Conservation (phyloP, 2,888 invertebrate genomes). For the Hololepta plana region DNA sequence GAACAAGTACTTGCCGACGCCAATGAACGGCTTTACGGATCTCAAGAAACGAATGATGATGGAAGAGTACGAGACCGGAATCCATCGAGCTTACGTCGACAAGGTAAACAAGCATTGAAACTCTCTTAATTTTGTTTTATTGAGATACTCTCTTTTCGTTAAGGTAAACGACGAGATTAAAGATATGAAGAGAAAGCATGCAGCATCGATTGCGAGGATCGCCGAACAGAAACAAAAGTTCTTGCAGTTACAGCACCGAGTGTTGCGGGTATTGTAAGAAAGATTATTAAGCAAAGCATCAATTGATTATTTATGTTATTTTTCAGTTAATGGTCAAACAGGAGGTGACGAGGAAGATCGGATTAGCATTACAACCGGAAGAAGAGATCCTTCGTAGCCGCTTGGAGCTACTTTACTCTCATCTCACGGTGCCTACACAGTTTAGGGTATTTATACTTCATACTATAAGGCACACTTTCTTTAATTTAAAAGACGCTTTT, state of each 20-base stretch:
- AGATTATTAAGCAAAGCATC: neutral
- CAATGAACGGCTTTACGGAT: conserved; percentile 79
- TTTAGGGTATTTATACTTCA: conserved; percentile 49
- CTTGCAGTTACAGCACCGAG: conserved; percentile 64
- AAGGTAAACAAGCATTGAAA: too few relatives aligned
- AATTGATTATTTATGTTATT: conserved; percentile 7
- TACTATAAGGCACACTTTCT: neutral
- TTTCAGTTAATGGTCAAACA: conserved; percentile 68
- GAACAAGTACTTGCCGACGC: conserved; percentile 76
- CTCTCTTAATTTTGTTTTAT: too few relatives aligned
- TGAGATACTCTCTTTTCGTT: too few relatives aligned
- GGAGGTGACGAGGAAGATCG: conserved; percentile 75
- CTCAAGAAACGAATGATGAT: conserved; percentile 64
- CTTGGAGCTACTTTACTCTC: conserved; percentile 69
- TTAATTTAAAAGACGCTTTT: neutral
- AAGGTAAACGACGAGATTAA: conserved; percentile 48
- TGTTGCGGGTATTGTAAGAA: conserved; percentile 44
- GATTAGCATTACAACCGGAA: conserved; percentile 71
- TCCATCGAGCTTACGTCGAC: conserved; percentile 65
- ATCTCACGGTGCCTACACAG: conserved; percentile 81
- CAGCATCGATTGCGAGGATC: conserved; percentile 61
- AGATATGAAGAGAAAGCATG: conserved; percentile 63
- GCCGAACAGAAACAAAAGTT: conserved; percentile 67
- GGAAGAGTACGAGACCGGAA: conserved; percentile 66
- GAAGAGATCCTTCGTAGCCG: conserved; percentile 80